Base-by-base conservation (phyloP, 2,113 vertebrate genomes). In the Triplophysa siluroides region DNA sequence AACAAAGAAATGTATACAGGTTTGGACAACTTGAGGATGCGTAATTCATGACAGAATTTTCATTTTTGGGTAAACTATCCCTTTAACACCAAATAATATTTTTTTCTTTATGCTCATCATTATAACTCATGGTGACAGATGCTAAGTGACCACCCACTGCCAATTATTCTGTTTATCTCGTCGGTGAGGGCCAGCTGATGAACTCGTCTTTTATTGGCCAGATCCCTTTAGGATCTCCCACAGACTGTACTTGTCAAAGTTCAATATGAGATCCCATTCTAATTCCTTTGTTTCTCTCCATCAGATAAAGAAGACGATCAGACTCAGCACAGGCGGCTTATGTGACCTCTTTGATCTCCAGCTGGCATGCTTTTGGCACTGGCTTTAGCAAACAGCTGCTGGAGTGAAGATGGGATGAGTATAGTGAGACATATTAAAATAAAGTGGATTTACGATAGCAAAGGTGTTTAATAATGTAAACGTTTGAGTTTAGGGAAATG, bases 361-460 rank as follows among this genome's bases (percentile, higher is more conserved):
- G 82, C 68, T 81, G 81, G 66, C 74, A 54, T 61, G 78, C 79
- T 81, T 43, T 66, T 56, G 68, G 33, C 76, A 18, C 58, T 43
- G 56, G 18, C n/a, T 63, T 61, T 41, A 62, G 61, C 3, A 61
- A 82, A 78, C 83, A 86, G 83, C 81, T 84, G 81, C 56, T 68
- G 56, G 45, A 63, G 66, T 29, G 68, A 6, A 21, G 19, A 61
- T 11, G 13, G 43, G 45, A 33, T n/a, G 26, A 24, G 58, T 38
- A 21, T 19, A 4, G 52, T 16, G 19, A 73, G 23, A 63, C 63
- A 75, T 58, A 50, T 63, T 8, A 47, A 47, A 61, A 78, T 45
- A 79, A 26, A 45, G 45, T 45, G 14, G 68, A 56, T n/a, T 50
- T 2, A 9, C 65, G 33, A 77, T 38, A 45, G 29, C 54, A 33